Evolutionary conservation across 2,113 vertebrate species (phyloP).

Genomic region (Eurypyga helias): DNA sequence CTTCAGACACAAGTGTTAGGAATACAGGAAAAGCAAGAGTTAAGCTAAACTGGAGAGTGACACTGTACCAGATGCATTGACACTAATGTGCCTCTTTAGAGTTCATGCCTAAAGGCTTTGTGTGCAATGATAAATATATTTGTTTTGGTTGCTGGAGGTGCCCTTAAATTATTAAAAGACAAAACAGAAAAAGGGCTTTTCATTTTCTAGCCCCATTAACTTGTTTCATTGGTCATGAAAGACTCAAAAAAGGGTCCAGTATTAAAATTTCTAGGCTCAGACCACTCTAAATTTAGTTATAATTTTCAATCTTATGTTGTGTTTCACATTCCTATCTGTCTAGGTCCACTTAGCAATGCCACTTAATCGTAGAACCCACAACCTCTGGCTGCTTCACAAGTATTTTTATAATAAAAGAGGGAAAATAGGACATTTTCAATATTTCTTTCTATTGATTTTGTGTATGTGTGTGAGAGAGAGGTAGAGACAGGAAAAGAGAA

Average conservation of each 20-base stretch:
- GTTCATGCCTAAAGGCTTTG: conserved; percentile 46
- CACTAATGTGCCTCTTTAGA: conserved; percentile 57
- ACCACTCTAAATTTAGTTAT: background rate
- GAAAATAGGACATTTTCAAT: background rate
- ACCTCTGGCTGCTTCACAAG: background rate
- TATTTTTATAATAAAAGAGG: background rate
- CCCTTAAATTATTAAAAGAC: conserved; percentile 71
- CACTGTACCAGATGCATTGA: conserved; percentile 31
- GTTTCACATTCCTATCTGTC: background rate
- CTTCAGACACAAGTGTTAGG: background rate
- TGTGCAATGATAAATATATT: conserved; percentile 62
- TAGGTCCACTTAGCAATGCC: background rate
- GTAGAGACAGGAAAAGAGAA: background rate
- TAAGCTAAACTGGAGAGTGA: conserved; percentile 39
- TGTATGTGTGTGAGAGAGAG: background rate
- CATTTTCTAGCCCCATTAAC: conserved; percentile 46
- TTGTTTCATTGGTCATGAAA: conserved; percentile 1
- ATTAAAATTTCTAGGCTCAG: conserved; percentile 21
- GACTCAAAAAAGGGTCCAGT: background rate
- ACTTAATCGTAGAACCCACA: background rate
- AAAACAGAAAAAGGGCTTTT: conserved; percentile 23
- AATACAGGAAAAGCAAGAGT: conserved; percentile 9
- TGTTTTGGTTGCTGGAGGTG: conserved; percentile 55
- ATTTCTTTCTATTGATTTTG: conserved; percentile 50
- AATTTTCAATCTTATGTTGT: background rate